Evolutionary conservation across 2,888 invertebrate species (phyloP), one percentile per base, ranked within the genome.

Genomic region (Proisotoma minuta): DNA sequence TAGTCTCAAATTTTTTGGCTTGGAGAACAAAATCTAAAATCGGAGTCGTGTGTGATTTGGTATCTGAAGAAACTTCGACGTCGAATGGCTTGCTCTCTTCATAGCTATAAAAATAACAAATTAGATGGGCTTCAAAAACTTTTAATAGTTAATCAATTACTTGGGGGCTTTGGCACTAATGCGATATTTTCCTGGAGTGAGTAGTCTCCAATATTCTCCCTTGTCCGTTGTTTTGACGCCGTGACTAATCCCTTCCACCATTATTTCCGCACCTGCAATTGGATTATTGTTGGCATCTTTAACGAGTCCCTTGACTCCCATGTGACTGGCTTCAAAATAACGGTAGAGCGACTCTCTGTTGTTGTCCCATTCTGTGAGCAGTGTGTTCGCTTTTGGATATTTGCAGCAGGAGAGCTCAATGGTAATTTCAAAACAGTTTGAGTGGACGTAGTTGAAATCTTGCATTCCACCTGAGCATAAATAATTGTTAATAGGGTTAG

Each of bases 371-470:
- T 89, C 89, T 2, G 78, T 76, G 0, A 86, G 82, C 74, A 98
- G 78, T n/a, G 83, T 81, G 0, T 78, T 78, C 0, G 88, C 87
- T 0, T 75, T 66, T 0, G 99, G 99, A 78, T 85, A 98, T 79
- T 99, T 99, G 80, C 90, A 90, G 80, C 99, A 99, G 48, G 93
- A 92, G 75, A 99, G 79, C 78, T 99, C 99, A 75, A 99, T 85
- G 0, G 99, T 99, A 61, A 99, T 86, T 78, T 99, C 99, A 77
- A 95, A 92, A 77, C 95, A 92, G 79, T 97, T 98, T 1, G 92
- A 92, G 76, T 89, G 85, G 2, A 91, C 83, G 78, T 99, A 99
- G 81, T 98, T 99, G 81, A 91, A 99, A 79, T 99, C 99, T 80
- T 91, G 91, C 98, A 99, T 99, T 48, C 98, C 98, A 75, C 94